Percentiles rank a stretch among this genome's conserved stretches.
These are phyloP conservation scores for Aplodontia rufa DNA, from an alignment of 2,113 vertebrate species.

Conservation along the genomic window DNA sequence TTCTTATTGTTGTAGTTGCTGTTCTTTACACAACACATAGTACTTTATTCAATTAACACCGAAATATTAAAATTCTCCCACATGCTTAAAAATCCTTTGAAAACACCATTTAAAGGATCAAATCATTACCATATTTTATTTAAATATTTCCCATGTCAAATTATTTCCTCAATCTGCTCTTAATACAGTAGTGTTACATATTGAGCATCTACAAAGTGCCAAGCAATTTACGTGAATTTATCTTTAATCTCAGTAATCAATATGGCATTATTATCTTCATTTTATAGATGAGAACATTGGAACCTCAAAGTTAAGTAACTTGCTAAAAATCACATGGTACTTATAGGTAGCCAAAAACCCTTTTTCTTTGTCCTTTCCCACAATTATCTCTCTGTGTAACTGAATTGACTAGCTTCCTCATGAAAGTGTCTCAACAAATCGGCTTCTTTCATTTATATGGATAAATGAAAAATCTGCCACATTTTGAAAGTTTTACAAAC, in stretches of 20 bases:
- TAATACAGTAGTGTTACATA: no score
- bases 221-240: background rate
- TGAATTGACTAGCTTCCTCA: background rate
- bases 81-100: background rate
- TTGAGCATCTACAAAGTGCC: background rate
- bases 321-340: background rate
- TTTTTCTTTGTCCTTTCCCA: background rate
- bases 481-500: background rate
- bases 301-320: background rate
- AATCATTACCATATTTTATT: slow-evolving; percentile 12
- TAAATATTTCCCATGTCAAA: slow-evolving; percentile 38
- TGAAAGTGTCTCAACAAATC: background rate
- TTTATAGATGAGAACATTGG: background rate
- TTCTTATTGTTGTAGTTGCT: no score
- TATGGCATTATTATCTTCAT: background rate
- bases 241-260: background rate
- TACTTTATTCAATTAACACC: no score
- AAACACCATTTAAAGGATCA: slow-evolving; percentile 46
- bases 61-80: background rate
- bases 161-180: no score
- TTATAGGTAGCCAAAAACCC: background rate
- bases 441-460: background rate
- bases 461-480: background rate
- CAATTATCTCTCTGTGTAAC: background rate
- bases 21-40: background rate